phyloP scores from a whole-genome alignment of 2,797 vertebrate genomes.

The Uromys caudimaculatus region DNA sequence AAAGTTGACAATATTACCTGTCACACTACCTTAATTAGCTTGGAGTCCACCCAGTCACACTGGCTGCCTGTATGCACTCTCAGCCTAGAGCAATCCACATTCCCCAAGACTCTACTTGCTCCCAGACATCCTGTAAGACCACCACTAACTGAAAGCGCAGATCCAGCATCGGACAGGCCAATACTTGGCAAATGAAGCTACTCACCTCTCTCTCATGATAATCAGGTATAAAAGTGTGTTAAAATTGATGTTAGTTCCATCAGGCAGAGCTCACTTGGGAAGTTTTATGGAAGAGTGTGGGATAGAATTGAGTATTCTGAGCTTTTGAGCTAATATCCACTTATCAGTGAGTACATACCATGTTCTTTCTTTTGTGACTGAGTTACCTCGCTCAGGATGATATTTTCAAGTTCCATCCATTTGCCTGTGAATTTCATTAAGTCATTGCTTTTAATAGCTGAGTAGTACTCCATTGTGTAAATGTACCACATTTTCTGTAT shows the following conservation, averaged over 20 bases:
- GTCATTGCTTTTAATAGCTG: too few species aligned
- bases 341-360: too few species aligned
- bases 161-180: background rate
- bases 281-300: background rate
- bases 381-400: too few species aligned
- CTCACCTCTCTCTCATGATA: background rate
- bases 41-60: background rate
- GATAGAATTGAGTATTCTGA: background rate
- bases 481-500: too few species aligned
- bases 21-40: background rate
- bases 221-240: background rate
- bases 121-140: background rate
- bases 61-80: background rate
- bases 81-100: background rate
- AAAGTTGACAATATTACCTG: background rate
- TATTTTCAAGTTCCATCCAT: too few species aligned
- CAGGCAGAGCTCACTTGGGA: background rate
- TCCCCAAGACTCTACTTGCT: background rate
- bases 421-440: too few species aligned
- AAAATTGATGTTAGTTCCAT: background rate
- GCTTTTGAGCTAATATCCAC: too few species aligned
- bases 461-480: too few species aligned
- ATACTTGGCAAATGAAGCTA: background rate
- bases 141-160: background rate
- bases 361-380: too few species aligned